phyloP scores from a whole-genome alignment of 2,888 invertebrate genomes.

The Caprella mutica region DNA sequence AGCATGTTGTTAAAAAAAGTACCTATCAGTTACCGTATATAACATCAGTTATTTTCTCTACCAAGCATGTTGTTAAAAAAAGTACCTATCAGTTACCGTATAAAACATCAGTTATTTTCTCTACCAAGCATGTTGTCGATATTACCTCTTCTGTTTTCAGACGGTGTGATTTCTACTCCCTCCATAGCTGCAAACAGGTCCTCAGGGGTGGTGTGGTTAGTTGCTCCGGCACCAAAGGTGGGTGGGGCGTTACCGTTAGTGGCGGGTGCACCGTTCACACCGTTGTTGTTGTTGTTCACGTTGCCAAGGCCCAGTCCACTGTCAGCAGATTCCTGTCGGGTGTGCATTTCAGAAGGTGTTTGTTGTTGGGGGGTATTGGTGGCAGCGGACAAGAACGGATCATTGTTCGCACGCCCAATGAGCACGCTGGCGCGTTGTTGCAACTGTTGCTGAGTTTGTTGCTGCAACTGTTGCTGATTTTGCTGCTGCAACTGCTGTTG shows the following conservation, averaged over 20 bases:
- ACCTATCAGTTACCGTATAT: too few relatives aligned
- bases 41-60: too few relatives aligned
- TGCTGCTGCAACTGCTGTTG: slow-evolving; percentile 55
- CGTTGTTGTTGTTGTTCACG: slow-evolving; percentile 72
- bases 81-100: too few relatives aligned
- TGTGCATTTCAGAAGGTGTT: slow-evolving; percentile 57
- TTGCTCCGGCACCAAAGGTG: slow-evolving; percentile 45
- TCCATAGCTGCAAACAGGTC: slow-evolving; percentile 58
- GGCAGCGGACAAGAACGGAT: slow-evolving; percentile 40
- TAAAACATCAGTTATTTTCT: too few relatives aligned
- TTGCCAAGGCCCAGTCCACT: slow-evolving; percentile 67
- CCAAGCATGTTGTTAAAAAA: too few relatives aligned
- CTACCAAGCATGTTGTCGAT: too few relatives aligned
- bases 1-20: too few relatives aligned
- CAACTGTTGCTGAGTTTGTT: slow-evolving; percentile 12
- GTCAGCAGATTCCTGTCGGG: slow-evolving; percentile 87
- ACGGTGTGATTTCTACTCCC: slow-evolving; percentile 33
- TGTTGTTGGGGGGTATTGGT: too few relatives aligned
- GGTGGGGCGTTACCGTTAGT: slow-evolving; percentile 81
- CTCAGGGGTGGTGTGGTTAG: slow-evolving; percentile 78
- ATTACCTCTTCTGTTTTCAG: slow-evolving; percentile 15
- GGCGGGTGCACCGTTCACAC: slow-evolving; percentile 78
- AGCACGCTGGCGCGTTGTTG: slow-evolving; percentile 17
- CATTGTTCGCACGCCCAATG: neutral
- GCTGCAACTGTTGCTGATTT: slow-evolving; percentile 36